These are phyloP conservation scores for Thymelicus acteon DNA, from an alignment of 2,888 invertebrate species.

Conservation along the genomic window DNA sequence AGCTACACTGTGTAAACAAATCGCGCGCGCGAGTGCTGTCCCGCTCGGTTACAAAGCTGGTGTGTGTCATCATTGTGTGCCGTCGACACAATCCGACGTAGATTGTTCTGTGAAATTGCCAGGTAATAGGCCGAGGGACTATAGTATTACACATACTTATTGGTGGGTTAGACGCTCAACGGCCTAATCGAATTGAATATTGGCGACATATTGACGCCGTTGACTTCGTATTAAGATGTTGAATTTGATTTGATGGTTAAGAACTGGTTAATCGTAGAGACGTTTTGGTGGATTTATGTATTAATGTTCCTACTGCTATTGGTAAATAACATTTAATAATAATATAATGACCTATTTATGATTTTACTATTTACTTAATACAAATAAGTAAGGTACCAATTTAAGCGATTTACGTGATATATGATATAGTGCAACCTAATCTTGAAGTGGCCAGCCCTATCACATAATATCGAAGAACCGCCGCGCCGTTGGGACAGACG, in stretches of 20 bases:
- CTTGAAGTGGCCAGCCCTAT: no score
- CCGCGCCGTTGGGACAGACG: no score
- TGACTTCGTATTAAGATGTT: conserved; percentile 48
- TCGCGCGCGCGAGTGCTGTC: conserved; percentile 75
- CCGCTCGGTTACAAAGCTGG: conserved; percentile 73
- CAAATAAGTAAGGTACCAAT: no score
- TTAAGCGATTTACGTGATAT: no score
- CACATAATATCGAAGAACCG: no score
- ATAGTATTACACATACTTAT: conserved; percentile 83
- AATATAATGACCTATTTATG: neutral
- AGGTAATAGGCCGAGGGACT: conserved; percentile 83
- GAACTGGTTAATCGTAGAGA: conserved; percentile 4
- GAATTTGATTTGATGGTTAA: conserved; percentile 37
- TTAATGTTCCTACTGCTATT: neutral
- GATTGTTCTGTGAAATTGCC: conserved; percentile 85
- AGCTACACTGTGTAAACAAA: conserved; percentile 84
- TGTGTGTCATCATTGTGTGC: conserved; percentile 79
- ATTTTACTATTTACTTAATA: no score
- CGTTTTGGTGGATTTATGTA: neutral
- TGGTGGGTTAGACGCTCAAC: conserved; percentile 75
- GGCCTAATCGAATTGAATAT: conserved; percentile 79
- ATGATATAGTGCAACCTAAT: no score
- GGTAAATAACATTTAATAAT: neutral
- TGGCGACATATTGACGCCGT: conserved; percentile 61
- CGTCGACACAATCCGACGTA: conserved; percentile 75